A percentile compares a stretch with the other conserved stretches of the same genome.
Evolutionary conservation across 2,888 invertebrate genomes (phyloP).

Genomic region (Epistrophella euchroma): DNA sequence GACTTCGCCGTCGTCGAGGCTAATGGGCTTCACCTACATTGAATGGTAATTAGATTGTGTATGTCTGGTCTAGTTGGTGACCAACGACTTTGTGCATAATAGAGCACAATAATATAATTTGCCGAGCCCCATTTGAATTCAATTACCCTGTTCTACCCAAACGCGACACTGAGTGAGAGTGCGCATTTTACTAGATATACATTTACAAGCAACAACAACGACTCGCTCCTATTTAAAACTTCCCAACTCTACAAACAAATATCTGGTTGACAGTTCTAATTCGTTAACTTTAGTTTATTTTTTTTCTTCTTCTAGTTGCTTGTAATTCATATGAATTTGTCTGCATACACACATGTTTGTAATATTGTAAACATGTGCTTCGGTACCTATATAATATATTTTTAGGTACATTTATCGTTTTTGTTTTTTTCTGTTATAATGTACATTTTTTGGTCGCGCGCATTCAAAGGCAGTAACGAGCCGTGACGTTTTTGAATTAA

Average conservation of each 20-base stretch:
- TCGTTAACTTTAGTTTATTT: conserved; percentile 21
- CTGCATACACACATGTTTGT: conserved; percentile 58
- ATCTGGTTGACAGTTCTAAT: conserved; percentile 72
- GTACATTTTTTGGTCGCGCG: conserved; percentile 32
- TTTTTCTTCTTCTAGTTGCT: conserved; percentile 19
- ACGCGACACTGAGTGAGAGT: conserved; percentile 39
- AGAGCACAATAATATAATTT: conserved; percentile 57
- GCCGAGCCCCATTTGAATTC: conserved; percentile 56
- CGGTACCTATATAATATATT: conserved; percentile 12
- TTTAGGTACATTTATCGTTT: conserved; percentile 24
- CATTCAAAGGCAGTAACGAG: conserved; percentile 63
- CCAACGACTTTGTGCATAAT: conserved; percentile 53
- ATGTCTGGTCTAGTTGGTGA: conserved; percentile 36
- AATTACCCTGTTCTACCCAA: conserved; percentile 46
- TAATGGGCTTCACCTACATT: conserved; percentile 67
- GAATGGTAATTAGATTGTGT: conserved; percentile 52
- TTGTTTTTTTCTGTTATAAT: conserved; percentile 22
- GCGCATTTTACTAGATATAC: conserved; percentile 29
- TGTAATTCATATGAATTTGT: conserved; percentile 47
- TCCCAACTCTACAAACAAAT: conserved; percentile 44
- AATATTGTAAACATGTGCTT: conserved; percentile 61
- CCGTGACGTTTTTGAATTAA: conserved; percentile 63
- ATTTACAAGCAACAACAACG: conserved; percentile 13
- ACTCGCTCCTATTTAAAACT: conserved; percentile 37
- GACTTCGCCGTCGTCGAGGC: conserved; percentile 13